Evolutionary conservation across 2,797 vertebrate species (phyloP).

Genomic region (Kryptolebias ocellatus): DNA sequence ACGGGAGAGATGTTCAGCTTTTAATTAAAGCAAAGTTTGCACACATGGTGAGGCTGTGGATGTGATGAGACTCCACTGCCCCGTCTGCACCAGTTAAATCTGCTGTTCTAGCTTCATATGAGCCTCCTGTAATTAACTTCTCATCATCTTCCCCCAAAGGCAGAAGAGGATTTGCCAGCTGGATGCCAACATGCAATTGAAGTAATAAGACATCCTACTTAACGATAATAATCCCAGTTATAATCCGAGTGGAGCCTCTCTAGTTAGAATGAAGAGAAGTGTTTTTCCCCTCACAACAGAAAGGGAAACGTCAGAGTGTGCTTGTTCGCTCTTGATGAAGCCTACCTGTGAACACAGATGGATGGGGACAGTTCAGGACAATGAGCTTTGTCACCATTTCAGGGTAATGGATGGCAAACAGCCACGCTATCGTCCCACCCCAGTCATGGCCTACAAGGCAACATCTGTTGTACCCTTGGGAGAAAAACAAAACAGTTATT

Average conservation of each 20-base stretch:
- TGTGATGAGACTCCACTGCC: slow-evolving; percentile 25
- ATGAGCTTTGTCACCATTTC: slow-evolving; percentile 98
- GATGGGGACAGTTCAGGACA: slow-evolving; percentile 96
- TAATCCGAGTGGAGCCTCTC: slow-evolving; percentile 40
- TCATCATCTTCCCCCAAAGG: slow-evolving; percentile 53
- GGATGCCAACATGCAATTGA: slow-evolving; percentile 58
- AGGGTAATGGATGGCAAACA: slow-evolving; percentile 95
- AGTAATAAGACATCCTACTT: slow-evolving; percentile 61
- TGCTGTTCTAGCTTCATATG: slow-evolving; percentile 57
- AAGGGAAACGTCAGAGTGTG: background rate
- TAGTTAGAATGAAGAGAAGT: slow-evolving; percentile 36
- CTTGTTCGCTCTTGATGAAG: background rate
- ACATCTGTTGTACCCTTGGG: slow-evolving; percentile 95
- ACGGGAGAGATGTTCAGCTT: slow-evolving; percentile 23
- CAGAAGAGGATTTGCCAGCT: slow-evolving; percentile 66
- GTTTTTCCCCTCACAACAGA: slow-evolving; percentile 3
- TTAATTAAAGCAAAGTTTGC: slow-evolving; percentile 34
- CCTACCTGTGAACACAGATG: slow-evolving; percentile 93
- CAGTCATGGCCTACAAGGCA: slow-evolving; percentile 96
- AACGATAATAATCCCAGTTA: slow-evolving; percentile 64
- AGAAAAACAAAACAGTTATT: slow-evolving; percentile 24
- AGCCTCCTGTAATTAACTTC: slow-evolving; percentile 68
- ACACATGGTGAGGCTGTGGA: background rate
- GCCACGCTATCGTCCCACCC: slow-evolving; percentile 97
- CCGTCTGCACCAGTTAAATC: slow-evolving; percentile 47